Evolutionary conservation across 2,797 vertebrate genomes (phyloP), one percentile per base, ranked within the genome.

Genomic region (Mormyrops attenuatus): DNA sequence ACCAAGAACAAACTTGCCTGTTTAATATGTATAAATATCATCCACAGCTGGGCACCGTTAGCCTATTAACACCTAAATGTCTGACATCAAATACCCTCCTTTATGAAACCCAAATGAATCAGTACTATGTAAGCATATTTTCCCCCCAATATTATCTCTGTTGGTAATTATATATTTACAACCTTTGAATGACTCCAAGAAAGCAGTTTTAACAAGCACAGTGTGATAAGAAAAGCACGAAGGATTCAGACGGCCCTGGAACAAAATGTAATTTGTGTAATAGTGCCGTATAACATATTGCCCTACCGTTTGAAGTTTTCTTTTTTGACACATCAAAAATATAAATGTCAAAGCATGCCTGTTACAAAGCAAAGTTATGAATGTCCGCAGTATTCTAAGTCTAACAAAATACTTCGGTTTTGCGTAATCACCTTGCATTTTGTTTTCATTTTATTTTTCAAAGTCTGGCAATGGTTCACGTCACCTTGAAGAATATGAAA

Each of bases 21-120:
- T 44, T 80, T 41, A 80, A 80, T 80, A 80, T 80, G 15, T 8
- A 44, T 38, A 80, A 17, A 80, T 80, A 80, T 6, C 41, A 13
- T 38, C 30, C 73, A 38, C 73, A 80, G 73, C 73, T 41, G 73
- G 73, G 13, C 73, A 20, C 34, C 34, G 15, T 80, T 41, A 17
- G 38, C 34, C 34, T 80, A 80, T 80, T 80, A 80, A 80, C 73
- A 80, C 73, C 73, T 80, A 15, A 80, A 80, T 41, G 73, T 80
- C 73, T 80, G 17, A 80, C 34, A 80, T 44, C 73, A 80, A 80
- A 80, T 44, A 80, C 73, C 17, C 38, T 8, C 13, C 20, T 80
- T 80, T 80, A 44, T 80, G 73, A 80, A 80, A 20, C 73, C 30
- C 17, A 44, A 80, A 44, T 44, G 73, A 80, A 44, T 80, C 73